A percentile compares a stretch with the other conserved stretches of the same genome.
Evolutionary conservation across 2,888 invertebrate genomes (phyloP).

Genomic region (Gandaritis pyraliata): DNA sequence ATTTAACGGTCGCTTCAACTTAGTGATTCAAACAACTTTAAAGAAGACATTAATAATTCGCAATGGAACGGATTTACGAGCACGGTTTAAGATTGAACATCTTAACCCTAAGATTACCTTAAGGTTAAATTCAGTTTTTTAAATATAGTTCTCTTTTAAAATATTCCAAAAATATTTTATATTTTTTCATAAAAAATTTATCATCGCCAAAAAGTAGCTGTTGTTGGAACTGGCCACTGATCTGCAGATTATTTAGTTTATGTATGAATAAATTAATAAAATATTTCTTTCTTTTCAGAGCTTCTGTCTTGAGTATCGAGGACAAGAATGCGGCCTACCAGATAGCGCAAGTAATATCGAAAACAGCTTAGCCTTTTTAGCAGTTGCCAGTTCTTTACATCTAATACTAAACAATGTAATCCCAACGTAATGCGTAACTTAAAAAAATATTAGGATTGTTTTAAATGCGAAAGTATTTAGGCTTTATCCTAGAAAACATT

Average conservation of each 20-base stretch:
- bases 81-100: not conserved
- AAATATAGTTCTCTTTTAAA: too few species aligned
- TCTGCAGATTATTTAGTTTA: not conserved
- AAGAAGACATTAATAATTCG: constrained; percentile 9
- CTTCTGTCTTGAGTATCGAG: constrained; percentile 76
- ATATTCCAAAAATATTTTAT: too few species aligned
- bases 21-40: constrained; percentile 20
- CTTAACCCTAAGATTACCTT: too few species aligned
- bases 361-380: constrained; percentile 52
- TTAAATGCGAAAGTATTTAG: constrained; percentile 8
- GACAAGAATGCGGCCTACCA: constrained; percentile 66
- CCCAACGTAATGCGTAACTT: constrained; percentile 29
- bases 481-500: constrained; percentile 12
- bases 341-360: constrained; percentile 49
- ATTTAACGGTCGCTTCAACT: constrained; percentile 26
- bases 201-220: too few species aligned
- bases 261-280: not conserved
- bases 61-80: constrained; percentile 1
- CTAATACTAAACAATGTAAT: constrained; percentile 29
- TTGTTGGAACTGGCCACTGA: too few species aligned
- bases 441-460: constrained; percentile 1
- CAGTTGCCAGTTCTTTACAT: constrained; percentile 54
- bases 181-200: too few species aligned
- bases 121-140: too few species aligned
- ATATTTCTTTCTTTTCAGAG: constrained; percentile 62